These are phyloP conservation scores for Agelas oroides DNA, from an alignment of 37 sponge, comb jelly and placozoan genomes.

Conservation along the genomic window DNA sequence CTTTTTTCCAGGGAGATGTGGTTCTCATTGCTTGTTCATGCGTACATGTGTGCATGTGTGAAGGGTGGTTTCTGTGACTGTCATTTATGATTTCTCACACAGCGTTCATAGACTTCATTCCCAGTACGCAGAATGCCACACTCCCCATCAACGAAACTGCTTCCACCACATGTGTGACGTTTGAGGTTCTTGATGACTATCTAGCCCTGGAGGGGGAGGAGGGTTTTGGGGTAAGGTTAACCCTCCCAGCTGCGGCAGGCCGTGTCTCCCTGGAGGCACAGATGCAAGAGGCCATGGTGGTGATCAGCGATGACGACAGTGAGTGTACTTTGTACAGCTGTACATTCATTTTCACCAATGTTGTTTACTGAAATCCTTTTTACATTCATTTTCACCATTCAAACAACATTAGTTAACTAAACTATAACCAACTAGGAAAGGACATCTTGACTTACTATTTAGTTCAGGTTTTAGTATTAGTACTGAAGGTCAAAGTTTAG, in stretches of 20 bases:
- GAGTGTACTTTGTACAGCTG: neutral
- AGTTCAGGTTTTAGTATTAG: no score
- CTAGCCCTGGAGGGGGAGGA: constrained; percentile 25
- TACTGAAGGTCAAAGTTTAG: no score
- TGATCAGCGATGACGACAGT: constrained; percentile 2
- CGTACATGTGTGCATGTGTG: no score
- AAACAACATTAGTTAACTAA: no score
- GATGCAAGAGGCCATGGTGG: neutral
- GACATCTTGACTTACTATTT: no score
- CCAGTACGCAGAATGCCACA: neutral
- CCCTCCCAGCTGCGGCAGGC: neutral
- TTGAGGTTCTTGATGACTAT: constrained; percentile 4
- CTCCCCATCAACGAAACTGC: neutral
- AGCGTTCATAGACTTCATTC: constrained; percentile 2
- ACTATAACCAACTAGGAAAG: no score
- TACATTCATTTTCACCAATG: no score
- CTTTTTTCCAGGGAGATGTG: no score
- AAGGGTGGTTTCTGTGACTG: no score
- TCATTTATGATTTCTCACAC: neutral
- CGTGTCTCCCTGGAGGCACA: neutral
- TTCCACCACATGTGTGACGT: neutral
- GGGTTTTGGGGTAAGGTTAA: neutral
- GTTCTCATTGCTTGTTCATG: no score
- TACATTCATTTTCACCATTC: no score
- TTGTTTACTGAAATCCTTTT: no score